Conservation (phyloP, 1,140 invertebrate genomes). For the Ericerus pela region DNA sequence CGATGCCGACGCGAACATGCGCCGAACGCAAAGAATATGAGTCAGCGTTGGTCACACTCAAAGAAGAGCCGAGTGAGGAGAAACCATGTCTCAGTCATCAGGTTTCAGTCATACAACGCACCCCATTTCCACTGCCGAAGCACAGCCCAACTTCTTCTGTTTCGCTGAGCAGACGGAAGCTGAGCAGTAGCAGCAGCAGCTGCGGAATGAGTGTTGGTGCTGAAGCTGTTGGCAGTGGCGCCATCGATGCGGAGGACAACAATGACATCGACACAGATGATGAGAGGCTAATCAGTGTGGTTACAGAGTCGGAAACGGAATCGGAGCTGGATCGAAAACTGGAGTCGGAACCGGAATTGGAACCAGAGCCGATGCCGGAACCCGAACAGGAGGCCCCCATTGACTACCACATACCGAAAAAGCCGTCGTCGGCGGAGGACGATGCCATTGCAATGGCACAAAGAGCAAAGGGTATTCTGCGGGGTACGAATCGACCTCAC, state of each 20-base stretch:
- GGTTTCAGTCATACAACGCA: conserved; percentile 64
- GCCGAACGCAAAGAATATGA: neutral
- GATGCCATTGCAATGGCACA: conserved; percentile 16
- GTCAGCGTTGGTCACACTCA: neutral
- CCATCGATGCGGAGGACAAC: conserved; percentile 34
- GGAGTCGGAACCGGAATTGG: no score
- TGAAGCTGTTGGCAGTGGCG: no score
- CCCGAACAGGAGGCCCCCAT: conserved; percentile 66
- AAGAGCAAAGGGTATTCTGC: conserved; percentile 27
- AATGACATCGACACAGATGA: conserved; percentile 33
- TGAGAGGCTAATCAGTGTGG: no score
- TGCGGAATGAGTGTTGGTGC: no score
- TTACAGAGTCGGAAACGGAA: no score
- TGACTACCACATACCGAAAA: conserved; percentile 71
- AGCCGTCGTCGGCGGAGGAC: conserved; percentile 36
- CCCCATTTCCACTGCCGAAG: conserved; percentile 37
- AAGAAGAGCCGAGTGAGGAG: neutral
- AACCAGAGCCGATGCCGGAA: conserved; percentile 31
- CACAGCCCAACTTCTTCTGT: no score
- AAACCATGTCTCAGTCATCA: neutral
- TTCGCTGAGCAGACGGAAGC: conserved; percentile 19
- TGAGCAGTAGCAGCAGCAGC: conserved; percentile 27
- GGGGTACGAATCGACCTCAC: conserved; percentile 31
- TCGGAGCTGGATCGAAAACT: no score
- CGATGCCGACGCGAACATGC: neutral